Evolutionary conservation across 2,888 invertebrate genomes (phyloP).

Genomic region (Spatulosminthurus flaviceps): DNA sequence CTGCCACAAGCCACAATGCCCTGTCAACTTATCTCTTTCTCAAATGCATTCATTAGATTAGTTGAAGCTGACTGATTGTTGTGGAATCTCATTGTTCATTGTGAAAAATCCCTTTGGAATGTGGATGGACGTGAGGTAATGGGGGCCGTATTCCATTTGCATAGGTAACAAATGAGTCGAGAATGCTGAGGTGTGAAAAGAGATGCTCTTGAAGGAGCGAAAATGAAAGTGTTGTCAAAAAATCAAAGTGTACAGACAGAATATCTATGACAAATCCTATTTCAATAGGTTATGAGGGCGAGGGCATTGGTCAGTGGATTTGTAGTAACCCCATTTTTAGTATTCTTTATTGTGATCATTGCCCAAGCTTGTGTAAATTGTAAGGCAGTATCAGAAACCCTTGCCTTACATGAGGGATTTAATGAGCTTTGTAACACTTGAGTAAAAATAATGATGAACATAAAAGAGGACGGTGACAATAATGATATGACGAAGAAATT

Average conservation of each 20-base stretch:
- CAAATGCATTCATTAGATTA: too few relatives aligned
- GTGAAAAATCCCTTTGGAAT: too few relatives aligned
- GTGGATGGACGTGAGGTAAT: too few relatives aligned
- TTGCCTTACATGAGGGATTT: neutral
- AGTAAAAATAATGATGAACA: neutral
- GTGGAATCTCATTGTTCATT: too few relatives aligned
- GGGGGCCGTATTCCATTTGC: neutral
- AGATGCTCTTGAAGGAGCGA: neutral
- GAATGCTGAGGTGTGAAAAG: too few relatives aligned
- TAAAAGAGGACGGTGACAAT: neutral
- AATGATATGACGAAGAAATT: neutral
- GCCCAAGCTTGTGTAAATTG: too few relatives aligned
- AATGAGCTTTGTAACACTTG: neutral
- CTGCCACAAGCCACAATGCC: too few relatives aligned
- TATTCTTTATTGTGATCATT: neutral
- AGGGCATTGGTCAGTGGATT: slow-evolving; percentile 37
- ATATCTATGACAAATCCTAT: neutral
- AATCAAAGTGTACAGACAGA: neutral
- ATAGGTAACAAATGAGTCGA: neutral
- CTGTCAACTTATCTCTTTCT: too few relatives aligned
- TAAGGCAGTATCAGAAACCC: neutral
- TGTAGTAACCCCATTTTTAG: neutral
- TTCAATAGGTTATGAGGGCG: slow-evolving; percentile 51
- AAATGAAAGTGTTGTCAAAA: neutral
- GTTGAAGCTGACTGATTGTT: too few relatives aligned